Base-by-base conservation (phyloP, 1,140 invertebrate species). In the Drepana arcuata region DNA sequence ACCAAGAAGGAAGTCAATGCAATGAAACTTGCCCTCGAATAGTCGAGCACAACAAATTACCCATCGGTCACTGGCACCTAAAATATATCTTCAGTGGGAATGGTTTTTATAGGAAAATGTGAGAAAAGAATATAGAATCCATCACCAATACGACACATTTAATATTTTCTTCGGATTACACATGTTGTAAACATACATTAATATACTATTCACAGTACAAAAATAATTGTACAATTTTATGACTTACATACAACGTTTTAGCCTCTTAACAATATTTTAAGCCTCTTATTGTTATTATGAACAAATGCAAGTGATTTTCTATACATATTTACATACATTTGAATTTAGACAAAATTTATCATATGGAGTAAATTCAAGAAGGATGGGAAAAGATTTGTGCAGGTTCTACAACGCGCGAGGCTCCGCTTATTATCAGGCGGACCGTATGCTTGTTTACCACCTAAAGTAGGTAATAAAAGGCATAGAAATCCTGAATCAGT, bases 141-240 rank as follows among this genome's bases (percentile, higher is more conserved):
- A 36, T 38, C 26, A 49, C 18, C 39, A 31, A 36, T 46, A 41
- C 36, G 10, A 54, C 48, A 40, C 43, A 34, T 59, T 54, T 59
- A 54, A 36, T 57, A 46, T 21, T 41, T 37, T 43, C 33, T 46
- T 43, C 34, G 46, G 35, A 49, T n/a, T n/a, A n/a, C n/a, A n/a
- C n/a, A 42, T 35, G 42, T 32, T 41, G 26, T 31, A 45, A 31
- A 43, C 23, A 34, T 32, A 47, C 41, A 41, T 26, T 53, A 51
- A 32, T 48, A 26, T 48, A 34, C 41, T 24, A 40, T 45, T 38
- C 34, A 48, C 37, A 53, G 49, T 64, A 64, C 52, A 64, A 64
- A 64, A 64, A 64, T 64, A 59, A 48, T 59, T 49, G 55, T 59
- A 59, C 52, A 46, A 28, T 46, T 42, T 40, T 41, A 21, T n/a